Evolutionary conservation across 2,888 invertebrate genomes (phyloP), one percentile per base, ranked within the genome.

Genomic region (Synanthedon andrenaeformis): DNA sequence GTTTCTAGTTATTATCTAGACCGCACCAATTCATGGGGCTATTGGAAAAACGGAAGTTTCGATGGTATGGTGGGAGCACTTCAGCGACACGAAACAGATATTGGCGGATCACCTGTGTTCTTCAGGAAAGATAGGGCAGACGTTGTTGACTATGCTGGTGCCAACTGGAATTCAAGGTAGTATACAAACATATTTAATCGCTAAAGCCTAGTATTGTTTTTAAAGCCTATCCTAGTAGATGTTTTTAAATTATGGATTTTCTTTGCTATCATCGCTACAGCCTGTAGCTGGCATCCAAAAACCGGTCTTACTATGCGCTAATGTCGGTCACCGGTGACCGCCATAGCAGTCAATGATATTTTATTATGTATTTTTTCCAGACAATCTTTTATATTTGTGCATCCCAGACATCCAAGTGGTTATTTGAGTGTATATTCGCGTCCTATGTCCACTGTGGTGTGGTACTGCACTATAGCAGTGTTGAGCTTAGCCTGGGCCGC

Each of bases 61-160:
- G 91, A 92, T 62, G 92, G 92, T 8, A 78, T 92, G 82, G 89
- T 92, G 54, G 90, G 91, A 3, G 79, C 89, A 1, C 71, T 92
- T 60, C 87, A 89, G 62, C 77, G 86, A 19, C 78, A 76, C 23
- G 82, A 89, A 57, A 88, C 91, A 0, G 93, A 93, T 65, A 89
- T 93, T 56, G 91, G 92, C 0, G 91, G 90, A n/a, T 89, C 92
- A 12, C 90, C 92, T 0, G 76, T 91, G 51, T 90, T 92, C 76
- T 90, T 89, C 67, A 89, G 91, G 65, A 68, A 79, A n/a, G 92
- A 93, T 63, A 82, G 93, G 62, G 82, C 87, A 35, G 72, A 82
- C 61, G 84, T 89, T 55, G 79, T 90, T 55, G 89, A 91, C 62
- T 91, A 90, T 58, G 89, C 90, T 28, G 88, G 89, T 4, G 89